Conservation (phyloP, 2,113 vertebrate genomes). For the Percina caprodes region DNA sequence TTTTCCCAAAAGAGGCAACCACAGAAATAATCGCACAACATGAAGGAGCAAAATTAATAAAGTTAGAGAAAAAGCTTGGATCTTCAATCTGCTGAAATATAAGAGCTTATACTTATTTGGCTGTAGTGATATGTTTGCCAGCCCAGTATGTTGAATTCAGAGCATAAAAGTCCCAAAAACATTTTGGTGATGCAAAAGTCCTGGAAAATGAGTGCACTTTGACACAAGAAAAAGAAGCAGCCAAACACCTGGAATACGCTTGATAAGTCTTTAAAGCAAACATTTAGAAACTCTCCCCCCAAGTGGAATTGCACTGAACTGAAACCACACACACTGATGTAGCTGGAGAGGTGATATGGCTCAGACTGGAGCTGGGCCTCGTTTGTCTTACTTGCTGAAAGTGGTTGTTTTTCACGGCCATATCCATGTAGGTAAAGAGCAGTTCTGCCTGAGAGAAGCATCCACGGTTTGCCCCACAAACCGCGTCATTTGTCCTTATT, state of each 20-base stretch:
- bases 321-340: conserved; percentile 49
- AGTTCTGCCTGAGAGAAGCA: conserved; percentile 77
- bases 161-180: conserved; percentile 6
- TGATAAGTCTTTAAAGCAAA: conserved; percentile 72
- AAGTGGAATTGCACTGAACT: conserved; percentile 68
- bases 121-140: conserved; percentile 48
- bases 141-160: conserved; percentile 33
- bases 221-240: conserved; percentile 65
- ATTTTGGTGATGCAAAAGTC: conserved; percentile 57
- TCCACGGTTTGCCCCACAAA: conserved; percentile 56
- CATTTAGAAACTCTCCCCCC: conserved; percentile 46
- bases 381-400: conserved; percentile 50
- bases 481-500: conserved; percentile 37
- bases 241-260: conserved; percentile 72
- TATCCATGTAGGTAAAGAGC: conserved; percentile 41
- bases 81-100: conserved; percentile 53
- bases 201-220: conserved; percentile 52
- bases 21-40: conserved; percentile 69
- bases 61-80: conserved; percentile 23
- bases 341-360: conserved; percentile 55
- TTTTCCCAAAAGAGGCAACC: conserved; percentile 60
- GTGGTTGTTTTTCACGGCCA: conserved; percentile 41
- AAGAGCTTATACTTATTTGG: conserved; percentile 72
- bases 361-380: conserved; percentile 41
- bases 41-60: conserved; percentile 39